Conservation (phyloP, 2,113 vertebrate species). For the Ptilorrhoa leucosticta region DNA sequence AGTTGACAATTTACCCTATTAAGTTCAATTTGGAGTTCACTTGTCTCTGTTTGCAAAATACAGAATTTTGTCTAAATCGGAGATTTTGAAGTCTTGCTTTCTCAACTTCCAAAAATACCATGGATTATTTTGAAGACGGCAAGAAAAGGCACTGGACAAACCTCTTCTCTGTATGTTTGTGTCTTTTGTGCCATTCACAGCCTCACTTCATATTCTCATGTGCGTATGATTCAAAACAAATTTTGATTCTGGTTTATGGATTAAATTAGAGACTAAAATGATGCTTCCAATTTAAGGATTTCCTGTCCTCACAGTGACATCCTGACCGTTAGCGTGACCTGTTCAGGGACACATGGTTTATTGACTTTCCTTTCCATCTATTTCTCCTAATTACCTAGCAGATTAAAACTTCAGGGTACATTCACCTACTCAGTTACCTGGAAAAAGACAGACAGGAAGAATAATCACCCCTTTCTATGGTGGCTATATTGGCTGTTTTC, state of each 20-base stretch:
- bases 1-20: not conserved
- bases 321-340: not conserved
- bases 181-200: not conserved
- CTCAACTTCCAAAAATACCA: not conserved
- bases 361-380: not conserved
- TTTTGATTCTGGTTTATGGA: not conserved
- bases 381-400: not conserved
- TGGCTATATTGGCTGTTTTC: not conserved
- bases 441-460: not conserved
- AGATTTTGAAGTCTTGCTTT: not conserved
- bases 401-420: not conserved
- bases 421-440: not conserved
- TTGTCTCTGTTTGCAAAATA: not conserved
- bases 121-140: not conserved
- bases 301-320: not conserved
- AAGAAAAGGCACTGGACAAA: not conserved
- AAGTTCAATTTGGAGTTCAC: not conserved
- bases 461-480: not conserved
- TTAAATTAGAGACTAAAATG: not conserved
- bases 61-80: not conserved
- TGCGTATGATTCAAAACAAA: not conserved
- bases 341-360: not conserved
- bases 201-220: not conserved
- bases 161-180: not conserved
- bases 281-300: not conserved